Evolutionary conservation across 2,113 vertebrate species (phyloP).

Genomic region (Galbula dea): DNA sequence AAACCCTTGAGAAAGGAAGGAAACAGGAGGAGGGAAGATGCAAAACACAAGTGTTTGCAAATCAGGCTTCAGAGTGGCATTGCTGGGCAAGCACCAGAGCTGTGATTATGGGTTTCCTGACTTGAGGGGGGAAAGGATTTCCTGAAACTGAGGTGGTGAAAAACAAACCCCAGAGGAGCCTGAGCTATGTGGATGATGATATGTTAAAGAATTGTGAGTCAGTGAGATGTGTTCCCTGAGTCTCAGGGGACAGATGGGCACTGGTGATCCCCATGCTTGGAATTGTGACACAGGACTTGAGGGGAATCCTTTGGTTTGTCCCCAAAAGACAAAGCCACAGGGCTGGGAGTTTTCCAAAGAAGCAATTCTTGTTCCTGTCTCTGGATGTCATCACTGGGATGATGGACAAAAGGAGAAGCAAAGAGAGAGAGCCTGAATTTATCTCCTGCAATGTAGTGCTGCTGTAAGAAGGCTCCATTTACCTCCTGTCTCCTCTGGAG

Average conservation of each 20-base stretch:
- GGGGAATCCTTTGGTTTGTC: neutral
- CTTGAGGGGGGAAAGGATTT: neutral
- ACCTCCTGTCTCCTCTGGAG: neutral
- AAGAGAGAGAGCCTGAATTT: neutral
- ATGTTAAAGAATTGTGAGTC: neutral
- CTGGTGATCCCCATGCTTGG: neutral
- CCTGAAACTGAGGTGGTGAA: neutral
- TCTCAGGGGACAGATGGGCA: neutral
- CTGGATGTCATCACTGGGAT: neutral
- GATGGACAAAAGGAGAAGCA: neutral
- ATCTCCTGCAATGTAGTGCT: neutral
- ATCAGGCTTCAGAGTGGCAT: rapidly evolving
- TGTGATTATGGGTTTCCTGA: neutral
- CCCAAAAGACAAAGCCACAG: neutral
- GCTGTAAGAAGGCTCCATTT: neutral
- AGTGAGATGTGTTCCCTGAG: neutral
- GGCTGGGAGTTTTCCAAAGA: neutral
- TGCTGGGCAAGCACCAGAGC: neutral
- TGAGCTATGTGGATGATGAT: neutral
- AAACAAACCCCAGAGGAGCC: neutral
- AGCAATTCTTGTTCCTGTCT: neutral
- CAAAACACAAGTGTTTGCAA: neutral
- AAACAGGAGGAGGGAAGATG: neutral
- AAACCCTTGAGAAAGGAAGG: neutral
- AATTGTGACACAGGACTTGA: rapidly evolving